Conservation (phyloP, 2,797 vertebrate species). For the Calcarius lapponicus region DNA sequence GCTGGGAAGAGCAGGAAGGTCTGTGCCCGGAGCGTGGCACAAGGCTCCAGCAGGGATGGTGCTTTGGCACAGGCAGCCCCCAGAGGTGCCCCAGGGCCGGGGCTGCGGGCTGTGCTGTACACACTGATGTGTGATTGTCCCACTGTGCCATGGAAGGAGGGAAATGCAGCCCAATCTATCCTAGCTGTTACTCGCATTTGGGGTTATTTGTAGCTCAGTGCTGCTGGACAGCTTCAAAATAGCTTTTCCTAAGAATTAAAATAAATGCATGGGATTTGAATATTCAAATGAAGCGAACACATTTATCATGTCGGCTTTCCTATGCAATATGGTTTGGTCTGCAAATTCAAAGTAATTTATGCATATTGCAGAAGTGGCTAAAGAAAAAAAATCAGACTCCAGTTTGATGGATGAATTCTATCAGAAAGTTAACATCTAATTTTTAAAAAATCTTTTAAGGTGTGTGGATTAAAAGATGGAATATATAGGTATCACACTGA, state of each 20-base stretch:
- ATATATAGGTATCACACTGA: background rate
- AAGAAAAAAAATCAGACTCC: background rate
- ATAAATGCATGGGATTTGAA: background rate
- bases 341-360: conserved; percentile 1
- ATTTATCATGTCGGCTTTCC: conserved; percentile 3
- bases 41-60: background rate
- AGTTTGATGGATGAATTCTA: conserved; percentile 27
- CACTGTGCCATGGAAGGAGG: background rate
- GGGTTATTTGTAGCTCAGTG: background rate
- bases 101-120: too few relatives aligned
- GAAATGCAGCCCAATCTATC: background rate
- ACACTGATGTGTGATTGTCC: background rate
- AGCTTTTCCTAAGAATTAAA: background rate
- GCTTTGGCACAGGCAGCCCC: background rate
- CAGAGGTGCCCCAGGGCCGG: background rate
- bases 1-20: background rate
- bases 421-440: background rate
- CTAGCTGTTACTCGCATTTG: background rate
- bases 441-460: background rate
- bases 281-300: background rate
- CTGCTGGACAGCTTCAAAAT: background rate
- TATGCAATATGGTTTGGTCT: background rate
- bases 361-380: background rate
- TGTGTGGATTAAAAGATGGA: background rate
- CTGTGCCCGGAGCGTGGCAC: background rate